phyloP scores from a whole-genome alignment of 1,140 invertebrate genomes.

The Cylas formicarius region DNA sequence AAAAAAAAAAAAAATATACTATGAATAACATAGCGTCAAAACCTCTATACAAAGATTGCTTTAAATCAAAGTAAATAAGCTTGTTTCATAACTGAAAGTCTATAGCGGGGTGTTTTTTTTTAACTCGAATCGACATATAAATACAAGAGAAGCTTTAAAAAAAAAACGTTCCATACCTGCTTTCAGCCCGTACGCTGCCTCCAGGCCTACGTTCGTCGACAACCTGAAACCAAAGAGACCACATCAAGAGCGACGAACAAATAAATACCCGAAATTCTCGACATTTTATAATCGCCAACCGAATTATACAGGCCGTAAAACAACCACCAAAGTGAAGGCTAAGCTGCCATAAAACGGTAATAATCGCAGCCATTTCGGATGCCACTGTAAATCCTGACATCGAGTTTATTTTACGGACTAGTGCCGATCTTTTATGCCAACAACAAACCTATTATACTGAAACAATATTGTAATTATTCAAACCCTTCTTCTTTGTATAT shows the following conservation, averaged over 20 bases:
- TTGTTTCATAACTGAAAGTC: too few species aligned
- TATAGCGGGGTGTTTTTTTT: too few species aligned
- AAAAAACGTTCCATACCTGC: constrained; percentile 23
- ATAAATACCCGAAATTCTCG: constrained; percentile 18
- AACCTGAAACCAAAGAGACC: constrained; percentile 36
- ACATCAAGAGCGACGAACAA: constrained; percentile 17
- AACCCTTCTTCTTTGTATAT: constrained; percentile 25
- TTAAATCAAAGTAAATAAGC: too few species aligned
- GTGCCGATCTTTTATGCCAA: constrained; percentile 26
- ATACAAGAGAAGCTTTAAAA: too few species aligned
- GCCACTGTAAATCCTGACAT: constrained; percentile 22
- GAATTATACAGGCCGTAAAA: constrained; percentile 20
- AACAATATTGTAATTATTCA: constrained; percentile 26
- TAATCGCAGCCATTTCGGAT: constrained; percentile 20
- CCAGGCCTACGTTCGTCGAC: constrained; percentile 26
- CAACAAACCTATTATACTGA: constrained; percentile 25
- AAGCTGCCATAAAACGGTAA: constrained; percentile 21
- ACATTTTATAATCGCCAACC: constrained; percentile 15
- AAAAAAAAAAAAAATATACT: too few species aligned
- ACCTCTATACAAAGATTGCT: too few species aligned
- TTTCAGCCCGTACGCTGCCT: constrained; percentile 26
- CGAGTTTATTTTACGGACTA: constrained; percentile 25
- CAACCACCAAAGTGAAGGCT: constrained; percentile 21
- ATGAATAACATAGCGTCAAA: too few species aligned
- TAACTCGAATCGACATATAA: too few species aligned